Evolutionary conservation across 2,888 invertebrate genomes (phyloP).

Genomic region (Microctonus hyperodae): DNA sequence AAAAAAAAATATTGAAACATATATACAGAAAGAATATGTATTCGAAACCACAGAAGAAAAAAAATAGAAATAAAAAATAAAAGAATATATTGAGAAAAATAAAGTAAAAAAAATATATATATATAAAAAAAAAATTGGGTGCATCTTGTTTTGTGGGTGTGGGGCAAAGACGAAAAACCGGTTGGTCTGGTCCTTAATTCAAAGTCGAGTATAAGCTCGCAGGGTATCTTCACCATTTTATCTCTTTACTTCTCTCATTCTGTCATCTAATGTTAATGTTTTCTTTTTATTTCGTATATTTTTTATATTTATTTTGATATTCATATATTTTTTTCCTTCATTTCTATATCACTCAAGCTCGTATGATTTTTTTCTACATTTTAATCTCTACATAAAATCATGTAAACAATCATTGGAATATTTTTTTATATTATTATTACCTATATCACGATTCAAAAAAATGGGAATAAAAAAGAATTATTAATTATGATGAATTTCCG

Average conservation of each 20-base stretch:
- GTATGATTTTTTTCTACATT: neutral
- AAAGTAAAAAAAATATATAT: constrained; percentile 6
- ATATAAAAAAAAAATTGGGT: constrained; percentile 37
- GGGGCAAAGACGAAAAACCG: constrained; percentile 37
- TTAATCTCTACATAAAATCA: too few relatives aligned
- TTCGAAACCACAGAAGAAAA: neutral
- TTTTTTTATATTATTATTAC: too few relatives aligned
- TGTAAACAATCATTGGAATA: too few relatives aligned
- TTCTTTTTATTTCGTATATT: constrained; percentile 17
- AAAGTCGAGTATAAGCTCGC: constrained; percentile 34
- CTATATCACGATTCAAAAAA: too few relatives aligned
- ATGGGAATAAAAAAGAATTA: too few relatives aligned
- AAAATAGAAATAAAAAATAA: neutral
- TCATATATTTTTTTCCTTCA: constrained; percentile 6
- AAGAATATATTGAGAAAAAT: neutral
- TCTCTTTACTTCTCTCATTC: constrained; percentile 16
- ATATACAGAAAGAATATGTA: neutral
- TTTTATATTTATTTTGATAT: constrained; percentile 9
- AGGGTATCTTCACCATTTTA: constrained; percentile 25
- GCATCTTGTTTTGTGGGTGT: constrained; percentile 34
- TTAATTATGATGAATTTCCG: neutral
- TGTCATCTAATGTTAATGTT: constrained; percentile 3
- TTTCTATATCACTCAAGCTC: neutral
- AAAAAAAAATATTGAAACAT: neutral
- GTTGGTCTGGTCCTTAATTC: constrained; percentile 46